A percentile compares a stretch with the other conserved stretches of the same genome.
phyloP scores from a whole-genome alignment of 2,797 vertebrate genomes.

The Oryzias sinensis region DNA sequence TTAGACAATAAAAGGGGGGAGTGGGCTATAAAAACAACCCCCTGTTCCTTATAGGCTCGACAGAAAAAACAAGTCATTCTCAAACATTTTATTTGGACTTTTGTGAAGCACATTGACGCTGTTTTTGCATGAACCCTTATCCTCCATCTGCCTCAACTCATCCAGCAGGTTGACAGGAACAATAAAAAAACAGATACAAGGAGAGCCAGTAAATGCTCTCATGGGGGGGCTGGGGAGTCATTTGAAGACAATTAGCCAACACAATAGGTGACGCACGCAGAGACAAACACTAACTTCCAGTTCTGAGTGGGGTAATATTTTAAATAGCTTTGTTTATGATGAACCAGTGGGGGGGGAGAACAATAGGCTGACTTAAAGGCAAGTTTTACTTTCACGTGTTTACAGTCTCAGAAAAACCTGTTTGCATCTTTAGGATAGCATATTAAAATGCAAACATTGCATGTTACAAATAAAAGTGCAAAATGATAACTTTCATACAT shows the following conservation, averaged over 20 bases:
- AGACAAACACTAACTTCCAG: constrained; percentile 63
- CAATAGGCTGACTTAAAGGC: constrained; percentile 29
- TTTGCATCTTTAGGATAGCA: background rate
- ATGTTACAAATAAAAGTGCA: constrained; percentile 50
- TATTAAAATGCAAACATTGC: constrained; percentile 38
- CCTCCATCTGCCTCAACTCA: constrained; percentile 33
- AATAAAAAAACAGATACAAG: constrained; percentile 51
- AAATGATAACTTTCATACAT: constrained; percentile 22
- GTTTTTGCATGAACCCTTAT: constrained; percentile 15
- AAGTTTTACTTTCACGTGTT: constrained; percentile 53
- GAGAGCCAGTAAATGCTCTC: constrained; percentile 39
- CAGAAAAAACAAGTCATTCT: no score
- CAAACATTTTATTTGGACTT: background rate
- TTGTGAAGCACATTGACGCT: constrained; percentile 21
- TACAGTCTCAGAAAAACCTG: constrained; percentile 27
- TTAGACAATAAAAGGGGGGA: no score
- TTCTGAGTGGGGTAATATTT: constrained; percentile 43
- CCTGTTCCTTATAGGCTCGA: no score
- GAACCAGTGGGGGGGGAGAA: constrained; percentile 14
- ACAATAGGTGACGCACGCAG: constrained; percentile 72
- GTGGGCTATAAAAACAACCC: no score
- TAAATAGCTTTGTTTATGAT: constrained; percentile 66
- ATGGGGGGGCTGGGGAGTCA: constrained; percentile 23
- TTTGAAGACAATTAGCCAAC: constrained; percentile 54
- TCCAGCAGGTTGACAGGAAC: constrained; percentile 57